Evolutionary conservation across 2,888 invertebrate species (phyloP), one percentile per base, ranked within the genome.

Genomic region (Agonopterix subpropinquella): DNA sequence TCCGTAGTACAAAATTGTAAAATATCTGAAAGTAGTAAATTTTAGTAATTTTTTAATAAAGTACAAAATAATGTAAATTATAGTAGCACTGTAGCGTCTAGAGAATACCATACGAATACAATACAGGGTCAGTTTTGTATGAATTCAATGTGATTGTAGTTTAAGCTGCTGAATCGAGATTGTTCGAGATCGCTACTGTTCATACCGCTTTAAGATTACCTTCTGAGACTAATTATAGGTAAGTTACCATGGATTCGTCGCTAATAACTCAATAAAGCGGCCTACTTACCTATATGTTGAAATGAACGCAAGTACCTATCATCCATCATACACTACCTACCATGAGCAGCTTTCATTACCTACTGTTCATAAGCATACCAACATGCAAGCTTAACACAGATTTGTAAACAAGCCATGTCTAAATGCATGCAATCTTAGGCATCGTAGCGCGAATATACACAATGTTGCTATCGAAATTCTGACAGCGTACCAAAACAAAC

Each of bases 71-170:
- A 83, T 82, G 80, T 84, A 84, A 81, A 55, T 65, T 80, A 78
- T 47, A 44, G 76, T 70, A 74, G 76, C 80, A 81, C 81, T 69
- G 79, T 82, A 82, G 80, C 70, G 72, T 73, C 73, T 84, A 84
- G 82, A 84, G 83, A 80, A 77, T 80, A 81, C 10, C 77, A 77
- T 80, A 80, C 73, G 78, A 83, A 80, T 81, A 77, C 77, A 68
- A 86, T 86, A 88, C 88, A 88, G 88, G 88, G 88, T 88, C 87
- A 80, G 85, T 87, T 87, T 87, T 87, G 85, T 88, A 87, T 86
- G 83, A 86, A 85, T 85, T 83, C 84, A 86, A 84, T 88, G 88
- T 88, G 88, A 88, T 88, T 83, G 86, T 88, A 88, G 88, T 77
- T 77, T 87, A 87, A 88, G 85, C 76, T 80, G 79, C 77, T 67